Conservation (phyloP, 92 coral and sea anemone species). For the Pocillopora meandrina region DNA sequence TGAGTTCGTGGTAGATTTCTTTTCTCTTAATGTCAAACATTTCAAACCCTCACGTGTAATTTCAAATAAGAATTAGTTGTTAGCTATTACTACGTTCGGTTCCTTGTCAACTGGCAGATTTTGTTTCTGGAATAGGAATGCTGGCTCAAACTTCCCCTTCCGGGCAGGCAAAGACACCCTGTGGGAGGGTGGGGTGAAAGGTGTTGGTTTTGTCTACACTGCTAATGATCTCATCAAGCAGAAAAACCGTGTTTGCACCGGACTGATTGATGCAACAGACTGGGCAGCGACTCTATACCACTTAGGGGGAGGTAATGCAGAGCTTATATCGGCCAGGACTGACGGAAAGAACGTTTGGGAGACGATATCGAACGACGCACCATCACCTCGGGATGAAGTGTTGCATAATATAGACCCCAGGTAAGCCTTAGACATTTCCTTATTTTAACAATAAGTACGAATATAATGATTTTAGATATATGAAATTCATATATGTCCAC, state of each 20-base stretch:
- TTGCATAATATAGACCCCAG: slow-evolving; percentile 95
- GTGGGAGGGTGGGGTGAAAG: slow-evolving; percentile 98
- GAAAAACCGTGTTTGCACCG: slow-evolving; percentile 87
- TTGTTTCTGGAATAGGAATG: slow-evolving; percentile 62
- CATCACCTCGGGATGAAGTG: slow-evolving; percentile 90
- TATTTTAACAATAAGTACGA: too few species aligned
- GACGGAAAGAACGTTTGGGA: slow-evolving; percentile 97
- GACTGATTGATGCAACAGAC: slow-evolving; percentile 89
- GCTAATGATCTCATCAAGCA: slow-evolving; percentile 64
- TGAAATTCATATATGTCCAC: too few species aligned
- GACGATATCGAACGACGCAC: slow-evolving; percentile 76
- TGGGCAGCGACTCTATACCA: slow-evolving; percentile 94
- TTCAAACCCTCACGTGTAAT: too few species aligned
- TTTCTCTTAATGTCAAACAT: too few species aligned
- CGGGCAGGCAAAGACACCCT: slow-evolving; percentile 95
- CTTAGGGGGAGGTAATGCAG: slow-evolving; percentile 86
- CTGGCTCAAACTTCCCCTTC: slow-evolving; percentile 95
- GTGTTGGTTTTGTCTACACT: slow-evolving; percentile 88
- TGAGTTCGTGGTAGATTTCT: too few species aligned
- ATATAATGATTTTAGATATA: too few species aligned
- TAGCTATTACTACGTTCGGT: too few species aligned
- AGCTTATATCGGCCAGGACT: slow-evolving; percentile 55
- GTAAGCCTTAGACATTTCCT: slow-evolving; percentile 15
- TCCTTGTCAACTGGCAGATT: background rate
- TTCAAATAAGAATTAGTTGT: too few species aligned